Conservation (phyloP, 2,888 invertebrate species). For the Tetanocera ferruginea region DNA sequence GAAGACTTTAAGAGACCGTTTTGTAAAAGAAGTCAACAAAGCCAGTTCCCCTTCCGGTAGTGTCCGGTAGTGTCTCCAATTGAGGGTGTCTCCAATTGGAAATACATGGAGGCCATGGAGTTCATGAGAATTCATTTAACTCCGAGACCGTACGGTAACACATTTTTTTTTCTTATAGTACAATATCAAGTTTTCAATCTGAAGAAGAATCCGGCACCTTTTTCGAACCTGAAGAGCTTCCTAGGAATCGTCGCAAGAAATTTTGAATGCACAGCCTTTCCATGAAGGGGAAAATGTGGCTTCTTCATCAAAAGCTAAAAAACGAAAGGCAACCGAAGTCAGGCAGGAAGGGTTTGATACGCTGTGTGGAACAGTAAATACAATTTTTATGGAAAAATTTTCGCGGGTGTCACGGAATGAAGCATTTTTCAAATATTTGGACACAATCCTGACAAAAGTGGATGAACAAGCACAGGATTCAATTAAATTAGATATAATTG, state of each 20-base stretch:
- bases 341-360: not conserved
- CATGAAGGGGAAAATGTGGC: not conserved
- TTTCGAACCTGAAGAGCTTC: not conserved
- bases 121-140: not conserved
- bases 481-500: too few species aligned
- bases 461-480: too few species aligned
- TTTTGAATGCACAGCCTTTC: not conserved
- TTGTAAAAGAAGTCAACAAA: not conserved
- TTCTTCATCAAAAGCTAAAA: not conserved
- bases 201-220: not conserved
- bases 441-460: not conserved
- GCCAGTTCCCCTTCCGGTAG: not conserved
- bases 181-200: not conserved
- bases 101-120: not conserved
- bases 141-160: not conserved
- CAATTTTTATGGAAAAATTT: not conserved
- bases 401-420: not conserved
- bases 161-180: not conserved
- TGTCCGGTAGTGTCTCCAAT: too few species aligned
- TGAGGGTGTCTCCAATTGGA: not conserved
- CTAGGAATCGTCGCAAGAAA: not conserved
- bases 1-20: slow-evolving; percentile 1
- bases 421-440: not conserved
- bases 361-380: not conserved
- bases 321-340: not conserved